These are phyloP conservation scores for Epinephelus malabaricus DNA, from an alignment of 2,797 vertebrate genomes.

Conservation along the genomic window DNA sequence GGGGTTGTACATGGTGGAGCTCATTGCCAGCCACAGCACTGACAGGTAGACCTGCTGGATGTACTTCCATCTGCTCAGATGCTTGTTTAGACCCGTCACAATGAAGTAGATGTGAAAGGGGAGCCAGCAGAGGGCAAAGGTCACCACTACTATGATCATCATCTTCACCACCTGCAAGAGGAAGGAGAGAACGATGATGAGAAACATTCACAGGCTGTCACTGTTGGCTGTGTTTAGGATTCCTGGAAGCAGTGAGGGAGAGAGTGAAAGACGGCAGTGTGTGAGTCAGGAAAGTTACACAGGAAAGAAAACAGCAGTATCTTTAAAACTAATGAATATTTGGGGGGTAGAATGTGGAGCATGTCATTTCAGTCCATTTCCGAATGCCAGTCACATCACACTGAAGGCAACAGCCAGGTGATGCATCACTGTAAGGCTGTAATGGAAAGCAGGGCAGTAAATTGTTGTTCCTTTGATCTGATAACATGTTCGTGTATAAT, in stretches of 20 bases:
- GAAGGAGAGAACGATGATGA: neutral
- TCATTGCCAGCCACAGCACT: conserved; percentile 98
- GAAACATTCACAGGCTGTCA: conserved; percentile 1
- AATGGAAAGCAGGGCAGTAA: neutral
- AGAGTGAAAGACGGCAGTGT: neutral
- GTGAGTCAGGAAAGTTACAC: neutral
- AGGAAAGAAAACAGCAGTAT: neutral
- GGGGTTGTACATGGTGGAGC: conserved; percentile 99
- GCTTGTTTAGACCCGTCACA: conserved; percentile 90
- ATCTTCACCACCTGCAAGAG: conserved; percentile 95
- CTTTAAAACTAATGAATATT: neutral
- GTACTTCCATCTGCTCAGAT: conserved; percentile 90
- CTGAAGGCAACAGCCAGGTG: neutral
- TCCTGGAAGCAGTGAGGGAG: neutral
- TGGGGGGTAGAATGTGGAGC: neutral
- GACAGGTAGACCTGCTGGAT: conserved; percentile 98
- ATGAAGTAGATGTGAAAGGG: conserved; percentile 98
- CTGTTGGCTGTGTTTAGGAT: neutral
- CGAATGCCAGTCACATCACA: neutral
- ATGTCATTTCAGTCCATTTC: conserved; percentile 1
- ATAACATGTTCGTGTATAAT: too few relatives aligned
- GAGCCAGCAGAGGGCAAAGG: conserved; percentile 97
- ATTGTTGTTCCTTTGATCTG: neutral
- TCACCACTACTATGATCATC: conserved; percentile 98
- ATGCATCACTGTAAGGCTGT: neutral